Evolutionary conservation across 2,797 vertebrate genomes (phyloP), one percentile per base, ranked within the genome.

Genomic region (Vespertilio murinus): DNA sequence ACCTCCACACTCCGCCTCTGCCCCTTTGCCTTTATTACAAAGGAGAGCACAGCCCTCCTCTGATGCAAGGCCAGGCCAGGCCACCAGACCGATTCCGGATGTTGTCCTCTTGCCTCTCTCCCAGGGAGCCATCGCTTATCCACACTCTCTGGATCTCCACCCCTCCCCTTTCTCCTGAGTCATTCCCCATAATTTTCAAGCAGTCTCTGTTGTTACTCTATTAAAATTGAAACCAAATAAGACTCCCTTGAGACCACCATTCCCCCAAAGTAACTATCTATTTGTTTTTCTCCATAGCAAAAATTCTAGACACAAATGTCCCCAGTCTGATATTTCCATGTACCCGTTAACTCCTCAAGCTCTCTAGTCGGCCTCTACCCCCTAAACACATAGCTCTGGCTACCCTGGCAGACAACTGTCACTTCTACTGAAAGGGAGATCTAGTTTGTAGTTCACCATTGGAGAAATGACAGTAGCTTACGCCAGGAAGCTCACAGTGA

Each of bases 381-480:
- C 17, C 30, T 61, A 30, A 49, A 61, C 38, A 40, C 54, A 40
- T 5, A 5, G 2, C n/a, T 73, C 42, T 35, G 33, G 28, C 64
- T 45, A 6, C 4, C 42, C 5, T 25, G 49, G n/a, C 40, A 12
- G 52, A 56, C 45, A 59, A 65, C 67, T 64, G 79, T 96, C 52
- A 90, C 52, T 83, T 87, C 33, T 6, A 80, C 33, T 54, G 17
- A 77, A 69, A 94, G 16, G 18, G 85, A 90, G 81, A 96, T 28
- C 74, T 20, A 73, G 42, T 73, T 73, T 17, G 0, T 28, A 30
- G 71, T 47, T 18, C 28, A 18, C 71, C 8, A 0, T 47, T 73
- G 28, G 25, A 47, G 16, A 45, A 47, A 47, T 47, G 40, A 59
- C 16, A 23, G 23, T 54, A 54, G 8, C 56, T 73, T 47, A 28